phyloP scores from a whole-genome alignment of 2,113 vertebrate genomes.

The Dryoscopus gambensis region DNA sequence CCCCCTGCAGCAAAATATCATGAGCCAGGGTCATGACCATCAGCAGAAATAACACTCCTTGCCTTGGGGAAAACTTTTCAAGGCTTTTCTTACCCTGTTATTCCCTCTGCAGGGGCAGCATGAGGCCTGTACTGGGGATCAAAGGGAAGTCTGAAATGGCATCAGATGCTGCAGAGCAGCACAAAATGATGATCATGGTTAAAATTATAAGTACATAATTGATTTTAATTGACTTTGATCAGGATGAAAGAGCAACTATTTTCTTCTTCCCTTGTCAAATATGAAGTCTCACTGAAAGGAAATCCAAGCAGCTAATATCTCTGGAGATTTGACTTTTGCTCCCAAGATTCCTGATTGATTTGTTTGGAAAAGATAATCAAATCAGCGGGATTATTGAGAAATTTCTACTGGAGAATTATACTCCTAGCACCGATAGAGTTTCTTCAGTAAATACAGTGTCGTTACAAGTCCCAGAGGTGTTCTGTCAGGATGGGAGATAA shows the following conservation, averaged over 20 bases:
- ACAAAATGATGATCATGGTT: not conserved
- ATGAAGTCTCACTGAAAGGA: not conserved
- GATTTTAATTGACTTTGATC: not conserved
- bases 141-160: not conserved
- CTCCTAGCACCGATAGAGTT: not conserved
- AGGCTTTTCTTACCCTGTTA: not conserved
- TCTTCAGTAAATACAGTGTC: not conserved
- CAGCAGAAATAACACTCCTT: not conserved
- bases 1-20: not conserved
- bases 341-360: not conserved
- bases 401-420: not conserved
- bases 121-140: not conserved
- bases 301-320: not conserved
- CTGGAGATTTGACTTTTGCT: not conserved
- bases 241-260: not conserved
- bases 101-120: not conserved
- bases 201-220: not conserved
- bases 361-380: not conserved
- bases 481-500: not conserved
- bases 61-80: not conserved
- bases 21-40: not conserved
- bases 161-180: not conserved
- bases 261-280: not conserved
- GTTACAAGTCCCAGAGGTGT: not conserved
- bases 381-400: not conserved